Base-by-base conservation (phyloP, 2,113 vertebrate species). In the Macquaria ambigua region DNA sequence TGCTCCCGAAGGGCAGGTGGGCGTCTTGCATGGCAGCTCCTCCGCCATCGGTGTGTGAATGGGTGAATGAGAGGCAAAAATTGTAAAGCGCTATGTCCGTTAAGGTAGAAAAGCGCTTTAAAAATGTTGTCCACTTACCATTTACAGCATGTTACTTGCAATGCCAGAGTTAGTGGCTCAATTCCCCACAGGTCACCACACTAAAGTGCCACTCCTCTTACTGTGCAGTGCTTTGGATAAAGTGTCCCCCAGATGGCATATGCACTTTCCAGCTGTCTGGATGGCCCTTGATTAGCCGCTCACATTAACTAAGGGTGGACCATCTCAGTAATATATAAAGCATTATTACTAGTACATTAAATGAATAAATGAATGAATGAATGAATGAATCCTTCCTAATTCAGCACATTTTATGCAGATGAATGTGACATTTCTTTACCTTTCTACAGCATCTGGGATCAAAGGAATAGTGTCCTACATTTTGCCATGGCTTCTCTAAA, bases 141-240 rank as follows among this genome's bases (percentile, higher is more conserved):
- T 48, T 25, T 39, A 31, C 31, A 43, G 23, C 2, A 34, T 48
- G 20, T 67, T 53, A 25, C 53, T 43, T 31, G 61, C 16, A 66
- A 52, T 37, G 25, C 4, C 23, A 48, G 64, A 71, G 16, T 74
- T 63, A 59, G 58, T 6, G 15, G n/a, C 66, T 85, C 16, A 59
- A 20, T 70, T 83, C 46, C 61, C 28, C 53, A 67, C 39, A 82
- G 56, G 74, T 66, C 43, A 69, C 28, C 16, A 23, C 55, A 62
- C 53, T 86, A 23, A 77, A 86, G 74, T 68, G 68, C 59, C 77
- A 58, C 69, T 78, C 28, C 21, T 68, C 69, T 64, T 50, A 20
- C 53, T 70, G 48, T 0, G 25, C 23, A 6, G 39, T 53, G 63
- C 46, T 62, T 67, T 81, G 61, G 74, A 79, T 89, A 64, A 79